A percentile compares a stretch with the other conserved stretches of the same genome.
Conservation (phyloP, 2,888 invertebrate species). For the Achlya flavicornis region DNA sequence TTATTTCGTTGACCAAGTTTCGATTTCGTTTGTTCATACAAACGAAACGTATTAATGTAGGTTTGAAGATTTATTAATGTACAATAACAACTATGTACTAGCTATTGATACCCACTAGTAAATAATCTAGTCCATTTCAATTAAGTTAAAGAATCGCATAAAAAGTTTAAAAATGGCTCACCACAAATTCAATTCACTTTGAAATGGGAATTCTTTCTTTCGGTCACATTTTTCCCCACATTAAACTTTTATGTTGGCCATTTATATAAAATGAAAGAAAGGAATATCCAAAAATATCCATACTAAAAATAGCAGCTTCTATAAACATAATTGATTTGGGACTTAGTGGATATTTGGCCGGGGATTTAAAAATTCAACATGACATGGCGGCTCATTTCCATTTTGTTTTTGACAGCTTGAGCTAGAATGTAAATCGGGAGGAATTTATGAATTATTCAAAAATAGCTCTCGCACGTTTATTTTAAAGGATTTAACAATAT, state of each 20-base stretch:
- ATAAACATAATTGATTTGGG: slow-evolving; percentile 15
- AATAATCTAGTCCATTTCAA: background rate
- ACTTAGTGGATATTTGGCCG: slow-evolving; percentile 14
- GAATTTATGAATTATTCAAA: slow-evolving; percentile 48
- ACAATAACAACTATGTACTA: too few species aligned
- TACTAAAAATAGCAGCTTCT: background rate
- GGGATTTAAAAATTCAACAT: slow-evolving; percentile 26
- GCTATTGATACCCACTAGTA: background rate
- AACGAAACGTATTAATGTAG: too few species aligned
- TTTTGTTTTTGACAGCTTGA: slow-evolving; percentile 34
- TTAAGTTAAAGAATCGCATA: background rate
- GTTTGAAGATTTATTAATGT: too few species aligned
- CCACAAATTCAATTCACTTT: background rate
- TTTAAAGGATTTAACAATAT: background rate
- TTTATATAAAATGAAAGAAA: background rate
- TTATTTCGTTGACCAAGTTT: background rate
- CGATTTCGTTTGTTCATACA: background rate
- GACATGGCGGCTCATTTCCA: slow-evolving; percentile 34
- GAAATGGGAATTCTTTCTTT: background rate
- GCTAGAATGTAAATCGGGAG: slow-evolving; percentile 39
- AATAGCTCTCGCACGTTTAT: slow-evolving; percentile 24
- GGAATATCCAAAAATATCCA: background rate
- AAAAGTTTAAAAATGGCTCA: slow-evolving; percentile 9
- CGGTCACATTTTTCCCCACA: background rate
- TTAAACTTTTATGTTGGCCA: background rate